Evolutionary conservation across 2,888 invertebrate genomes (phyloP), one percentile per base, ranked within the genome.

Genomic region (Mesorhabditis sp.): DNA sequence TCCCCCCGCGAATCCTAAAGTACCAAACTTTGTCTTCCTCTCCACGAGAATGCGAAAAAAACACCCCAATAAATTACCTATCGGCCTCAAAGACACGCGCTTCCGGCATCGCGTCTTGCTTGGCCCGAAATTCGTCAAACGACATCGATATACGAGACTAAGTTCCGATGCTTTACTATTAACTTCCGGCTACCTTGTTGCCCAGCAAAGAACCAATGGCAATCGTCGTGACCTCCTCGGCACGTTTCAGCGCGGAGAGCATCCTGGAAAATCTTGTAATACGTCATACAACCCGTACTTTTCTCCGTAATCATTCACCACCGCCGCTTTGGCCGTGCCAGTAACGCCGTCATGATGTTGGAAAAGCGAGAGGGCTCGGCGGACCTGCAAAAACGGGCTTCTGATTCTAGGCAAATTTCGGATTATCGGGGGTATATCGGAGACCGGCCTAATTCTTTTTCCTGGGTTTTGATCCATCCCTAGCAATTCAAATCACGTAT

Each of bases 341-440:
- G 96, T 93, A 78, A 98, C 91, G 41, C 92, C 97, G 87, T 98
- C 98, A 87, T 98, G 98, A 87, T 98, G 98, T 87, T 99, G 98
- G 88, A 97, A 98, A 72, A 99, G 89, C 0, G 88, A 88, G 43
- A 96, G 90, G 79, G 91, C 90, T 67, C 92, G 89, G 45, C 97
- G 90, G 13, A 95, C 93, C 63, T 86, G 85, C 41, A 88, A 28
- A 28, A 28, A 28, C 28, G 28, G 28, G 28, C 28, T 28, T 28
- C 28, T 28, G 28, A 28, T 28, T 28, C 28, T 28, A 28, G 28
- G 28, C 28, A 28, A 28, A 28, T 28, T 28, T 28, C 28, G 28
- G 1, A 28, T 28, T 28, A 28, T 28, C 28, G 28, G 28, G 28
- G 28, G 28, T 28, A 1, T 28, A 2, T 28, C 28, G 28, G 28